Percentiles rank a stretch among this genome's conserved stretches.
Conservation (phyloP, 2,888 invertebrate genomes). For the Pseudococcus viburni region DNA sequence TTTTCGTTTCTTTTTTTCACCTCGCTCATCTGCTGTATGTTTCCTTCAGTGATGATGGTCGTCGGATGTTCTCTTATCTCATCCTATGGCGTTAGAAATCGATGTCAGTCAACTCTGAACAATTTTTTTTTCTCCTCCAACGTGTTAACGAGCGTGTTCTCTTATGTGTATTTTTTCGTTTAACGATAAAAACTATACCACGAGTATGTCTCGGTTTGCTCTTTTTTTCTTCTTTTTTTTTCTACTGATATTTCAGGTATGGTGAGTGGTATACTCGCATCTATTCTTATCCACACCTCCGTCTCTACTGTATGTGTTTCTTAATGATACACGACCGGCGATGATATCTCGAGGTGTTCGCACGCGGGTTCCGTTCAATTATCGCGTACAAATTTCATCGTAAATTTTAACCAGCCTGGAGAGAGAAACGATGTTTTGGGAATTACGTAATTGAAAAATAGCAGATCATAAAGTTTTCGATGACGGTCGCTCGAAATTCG, state of each 20-base stretch:
- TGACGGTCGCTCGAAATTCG: too few relatives aligned
- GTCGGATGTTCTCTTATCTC: background rate
- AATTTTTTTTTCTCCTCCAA: constrained; percentile 3
- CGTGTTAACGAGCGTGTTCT: constrained; percentile 50
- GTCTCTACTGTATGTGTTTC: background rate
- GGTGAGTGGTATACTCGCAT: background rate
- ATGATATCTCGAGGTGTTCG: constrained; percentile 28
- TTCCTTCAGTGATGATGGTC: background rate
- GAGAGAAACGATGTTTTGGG: too few relatives aligned
- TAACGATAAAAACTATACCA: background rate
- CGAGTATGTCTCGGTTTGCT: background rate
- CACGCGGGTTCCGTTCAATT: background rate
- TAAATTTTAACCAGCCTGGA: too few relatives aligned
- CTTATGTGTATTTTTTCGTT: background rate
- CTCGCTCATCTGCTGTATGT: background rate
- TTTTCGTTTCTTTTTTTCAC: background rate
- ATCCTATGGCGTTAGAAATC: constrained; percentile 22
- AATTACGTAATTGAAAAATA: too few relatives aligned
- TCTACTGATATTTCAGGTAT: background rate
- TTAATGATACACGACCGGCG: background rate
- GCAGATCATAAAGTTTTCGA: too few relatives aligned
- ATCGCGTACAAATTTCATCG: constrained; percentile 10
- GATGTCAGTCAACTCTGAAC: constrained; percentile 51
- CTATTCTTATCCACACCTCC: background rate
- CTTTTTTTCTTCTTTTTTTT: background rate